Base-by-base conservation (phyloP, 1,140 invertebrate genomes). In the Akabosia matsudoensis region DNA sequence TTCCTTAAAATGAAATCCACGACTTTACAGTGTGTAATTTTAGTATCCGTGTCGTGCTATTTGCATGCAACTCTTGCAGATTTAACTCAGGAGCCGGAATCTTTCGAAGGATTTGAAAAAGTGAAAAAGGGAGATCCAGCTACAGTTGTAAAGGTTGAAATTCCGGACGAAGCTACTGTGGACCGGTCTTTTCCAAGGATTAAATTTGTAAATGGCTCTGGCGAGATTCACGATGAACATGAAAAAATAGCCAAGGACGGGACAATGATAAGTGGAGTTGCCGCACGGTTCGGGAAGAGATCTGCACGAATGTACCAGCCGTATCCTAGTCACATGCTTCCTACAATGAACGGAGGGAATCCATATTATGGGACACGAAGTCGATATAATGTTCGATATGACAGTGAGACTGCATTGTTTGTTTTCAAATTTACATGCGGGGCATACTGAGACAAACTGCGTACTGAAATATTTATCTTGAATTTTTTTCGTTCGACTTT, bases 381-480 rank as follows among this genome's bases (percentile, higher is more conserved):
- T 30, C n/a, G n/a, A n/a, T 67, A 67, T 67, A 67, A 67, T n/a
- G n/a, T n/a, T 67, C 61, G 61, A 67, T 31, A 67, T 31, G 31
- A 22, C 24, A 67, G 61, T n/a, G n/a, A n/a, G n/a, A n/a, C n/a
- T n/a, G n/a, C n/a, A n/a, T n/a, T n/a, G n/a, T n/a, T n/a, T n/a
- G n/a, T n/a, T n/a, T n/a, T n/a, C n/a, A n/a, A n/a, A n/a, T n/a
- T n/a, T n/a, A n/a, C n/a, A n/a, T n/a, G n/a, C n/a, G n/a, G n/a
- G n/a, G n/a, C n/a, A n/a, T n/a, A n/a, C n/a, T n/a, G n/a, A n/a
- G n/a, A n/a, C n/a, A n/a, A n/a, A n/a, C n/a, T n/a, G n/a, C n/a
- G n/a, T n/a, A n/a, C n/a, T n/a, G n/a, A n/a, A n/a, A n/a, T n/a
- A n/a, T n/a, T n/a, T n/a, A n/a, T n/a, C n/a, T n/a, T n/a, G n/a